Evolutionary conservation across 23 tunicate species (phyloP).

Genomic region (Pegea sp.): DNA sequence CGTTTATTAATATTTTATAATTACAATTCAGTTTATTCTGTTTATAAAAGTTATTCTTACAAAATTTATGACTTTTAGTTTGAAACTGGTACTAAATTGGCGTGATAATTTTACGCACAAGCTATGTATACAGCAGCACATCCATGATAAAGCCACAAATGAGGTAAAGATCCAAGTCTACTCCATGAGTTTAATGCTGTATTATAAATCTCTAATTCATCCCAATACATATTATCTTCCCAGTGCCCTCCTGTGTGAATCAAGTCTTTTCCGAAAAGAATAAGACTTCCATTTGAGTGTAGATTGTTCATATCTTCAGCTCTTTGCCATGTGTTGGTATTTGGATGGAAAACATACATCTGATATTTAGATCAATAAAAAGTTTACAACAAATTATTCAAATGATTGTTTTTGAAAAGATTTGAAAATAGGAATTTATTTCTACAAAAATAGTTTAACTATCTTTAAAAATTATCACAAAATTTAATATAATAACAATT

Average conservation of each 20-base stretch:
- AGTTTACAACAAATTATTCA: neutral
- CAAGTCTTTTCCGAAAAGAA: slow-evolving; percentile 6
- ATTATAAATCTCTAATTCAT: slow-evolving; percentile 56
- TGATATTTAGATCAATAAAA: neutral
- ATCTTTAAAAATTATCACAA: neutral
- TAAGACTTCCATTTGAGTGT: slow-evolving; percentile 56
- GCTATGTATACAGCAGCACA: slow-evolving; percentile 10
- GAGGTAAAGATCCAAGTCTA: slow-evolving; percentile 39
- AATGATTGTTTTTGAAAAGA: neutral
- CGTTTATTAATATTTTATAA: too few species aligned
- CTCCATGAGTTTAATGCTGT: slow-evolving; percentile 15
- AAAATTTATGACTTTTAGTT: too few species aligned
- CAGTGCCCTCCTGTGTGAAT: slow-evolving; percentile 65
- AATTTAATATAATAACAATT: neutral
- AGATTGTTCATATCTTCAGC: slow-evolving; percentile 51
- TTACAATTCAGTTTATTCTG: too few species aligned
- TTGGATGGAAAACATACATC: slow-evolving; percentile 52
- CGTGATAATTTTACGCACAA: too few species aligned
- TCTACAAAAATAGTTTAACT: neutral
- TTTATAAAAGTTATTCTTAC: too few species aligned
- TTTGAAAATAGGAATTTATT: too few species aligned
- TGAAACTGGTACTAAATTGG: too few species aligned
- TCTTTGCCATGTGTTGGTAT: slow-evolving; percentile 43
- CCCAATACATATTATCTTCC: slow-evolving; percentile 61
- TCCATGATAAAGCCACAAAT: slow-evolving; percentile 70